Conservation (phyloP, 2,888 invertebrate species). For the Xylophagus ater region DNA sequence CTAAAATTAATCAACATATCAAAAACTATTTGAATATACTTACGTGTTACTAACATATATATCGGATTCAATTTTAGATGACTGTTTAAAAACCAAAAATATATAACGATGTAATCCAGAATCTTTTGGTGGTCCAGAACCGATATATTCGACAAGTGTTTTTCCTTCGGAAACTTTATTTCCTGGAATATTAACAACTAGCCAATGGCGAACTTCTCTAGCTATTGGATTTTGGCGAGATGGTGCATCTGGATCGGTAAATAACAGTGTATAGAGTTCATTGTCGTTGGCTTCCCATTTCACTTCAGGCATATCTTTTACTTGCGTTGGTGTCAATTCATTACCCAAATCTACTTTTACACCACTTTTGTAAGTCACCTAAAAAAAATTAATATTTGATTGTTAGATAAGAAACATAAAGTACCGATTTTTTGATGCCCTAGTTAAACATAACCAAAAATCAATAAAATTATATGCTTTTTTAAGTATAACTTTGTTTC, state of each 20-base stretch:
- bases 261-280: slow-evolving; percentile 12
- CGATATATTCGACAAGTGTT: slow-evolving; percentile 59
- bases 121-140: slow-evolving; percentile 67
- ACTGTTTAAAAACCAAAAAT: slow-evolving; percentile 59
- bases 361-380: slow-evolving; percentile 7
- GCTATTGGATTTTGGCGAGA: slow-evolving; percentile 62
- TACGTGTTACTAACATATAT: slow-evolving; percentile 1
- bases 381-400: no score
- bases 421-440: no score
- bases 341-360: slow-evolving; percentile 6
- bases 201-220: slow-evolving; percentile 83
- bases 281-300: slow-evolving; percentile 6
- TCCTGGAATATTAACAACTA: slow-evolving; percentile 71
- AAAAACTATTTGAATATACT: background rate
- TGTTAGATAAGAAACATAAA: no score
- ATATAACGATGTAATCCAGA: slow-evolving; percentile 65
- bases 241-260: slow-evolving; percentile 74
- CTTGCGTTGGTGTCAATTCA: slow-evolving; percentile 50
- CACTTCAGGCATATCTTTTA: slow-evolving; percentile 20
- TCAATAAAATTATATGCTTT: no score
- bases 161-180: slow-evolving; percentile 55
- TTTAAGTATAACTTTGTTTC: no score
- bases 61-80: slow-evolving; percentile 23
- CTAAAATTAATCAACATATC: background rate
- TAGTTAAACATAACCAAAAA: no score